These are phyloP conservation scores for Glyphotaelius pellucidus DNA, from an alignment of 2,888 invertebrate genomes.

Conservation along the genomic window DNA sequence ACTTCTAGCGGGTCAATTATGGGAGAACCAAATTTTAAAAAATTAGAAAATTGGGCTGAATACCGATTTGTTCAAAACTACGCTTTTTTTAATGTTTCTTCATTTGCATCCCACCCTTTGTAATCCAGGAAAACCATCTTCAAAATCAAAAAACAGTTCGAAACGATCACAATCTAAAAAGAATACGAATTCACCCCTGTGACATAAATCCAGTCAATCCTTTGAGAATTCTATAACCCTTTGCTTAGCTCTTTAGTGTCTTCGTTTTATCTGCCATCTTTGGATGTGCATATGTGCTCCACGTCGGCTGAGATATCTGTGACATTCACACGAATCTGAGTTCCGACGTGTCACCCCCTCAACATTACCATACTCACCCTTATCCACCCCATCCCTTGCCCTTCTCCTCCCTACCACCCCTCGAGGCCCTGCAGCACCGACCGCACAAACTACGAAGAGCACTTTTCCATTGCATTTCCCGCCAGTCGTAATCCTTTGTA, in stretches of 20 bases:
- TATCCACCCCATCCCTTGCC: background rate
- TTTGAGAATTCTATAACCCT: background rate
- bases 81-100: background rate
- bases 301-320: slow-evolving; percentile 39
- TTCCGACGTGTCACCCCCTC: slow-evolving; percentile 33
- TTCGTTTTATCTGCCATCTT: slow-evolving; percentile 31
- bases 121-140: background rate
- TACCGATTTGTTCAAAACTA: background rate
- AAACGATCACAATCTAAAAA: background rate
- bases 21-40: too few relatives aligned
- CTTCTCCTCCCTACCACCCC: background rate
- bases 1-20: background rate
- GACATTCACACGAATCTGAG: slow-evolving; percentile 34
- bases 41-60: background rate
- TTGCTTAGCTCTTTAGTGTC: slow-evolving; percentile 5
- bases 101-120: background rate
- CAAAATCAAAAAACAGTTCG: background rate
- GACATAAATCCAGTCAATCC: background rate
- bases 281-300: slow-evolving; percentile 13
- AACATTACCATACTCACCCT: slow-evolving; percentile 26
- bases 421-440: background rate
- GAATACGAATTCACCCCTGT: background rate
- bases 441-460: slow-evolving; percentile 50
- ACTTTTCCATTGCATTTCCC: slow-evolving; percentile 63
- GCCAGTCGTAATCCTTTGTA: slow-evolving; percentile 62